A percentile compares a stretch with the other conserved stretches of the same genome.
phyloP scores from a whole-genome alignment of 2,797 vertebrate genomes.

The Sebastiscus albofasciatus region DNA sequence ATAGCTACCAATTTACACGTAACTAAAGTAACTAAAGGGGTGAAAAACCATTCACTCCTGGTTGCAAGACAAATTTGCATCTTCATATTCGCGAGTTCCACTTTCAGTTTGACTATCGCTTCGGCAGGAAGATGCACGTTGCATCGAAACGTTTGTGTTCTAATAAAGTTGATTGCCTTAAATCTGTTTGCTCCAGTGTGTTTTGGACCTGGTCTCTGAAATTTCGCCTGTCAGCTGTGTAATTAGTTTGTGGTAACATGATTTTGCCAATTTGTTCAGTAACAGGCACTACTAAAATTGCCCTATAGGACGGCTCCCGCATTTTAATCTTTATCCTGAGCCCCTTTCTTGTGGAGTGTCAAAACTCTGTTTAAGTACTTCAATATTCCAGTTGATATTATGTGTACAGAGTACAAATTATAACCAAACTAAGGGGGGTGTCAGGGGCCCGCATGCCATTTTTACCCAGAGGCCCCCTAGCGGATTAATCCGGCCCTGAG shows the following conservation, averaged over 20 bases:
- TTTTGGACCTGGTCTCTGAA: no score
- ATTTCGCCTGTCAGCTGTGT: no score
- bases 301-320: not conserved
- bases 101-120: no score
- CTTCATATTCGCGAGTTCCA: no score
- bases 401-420: not conserved
- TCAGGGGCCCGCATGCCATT: not conserved
- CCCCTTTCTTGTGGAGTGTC: not conserved
- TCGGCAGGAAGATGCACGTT: no score
- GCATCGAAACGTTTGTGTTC: not conserved
- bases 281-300: not conserved
- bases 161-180: not conserved
- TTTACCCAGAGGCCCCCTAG: not conserved
- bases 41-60: rapidly evolving
- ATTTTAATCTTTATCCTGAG: not conserved
- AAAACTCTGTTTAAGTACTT: not conserved
- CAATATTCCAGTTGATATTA: not conserved
- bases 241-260: not conserved
- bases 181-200: not conserved
- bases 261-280: not conserved
- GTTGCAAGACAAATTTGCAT: no score
- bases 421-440: not conserved
- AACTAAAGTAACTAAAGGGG: not conserved
- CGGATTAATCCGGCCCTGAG: not conserved
- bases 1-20: not conserved